Evolutionary conservation across 2,888 invertebrate genomes (phyloP), one percentile per base, ranked within the genome.

Genomic region (Ceraclea dissimilis): DNA sequence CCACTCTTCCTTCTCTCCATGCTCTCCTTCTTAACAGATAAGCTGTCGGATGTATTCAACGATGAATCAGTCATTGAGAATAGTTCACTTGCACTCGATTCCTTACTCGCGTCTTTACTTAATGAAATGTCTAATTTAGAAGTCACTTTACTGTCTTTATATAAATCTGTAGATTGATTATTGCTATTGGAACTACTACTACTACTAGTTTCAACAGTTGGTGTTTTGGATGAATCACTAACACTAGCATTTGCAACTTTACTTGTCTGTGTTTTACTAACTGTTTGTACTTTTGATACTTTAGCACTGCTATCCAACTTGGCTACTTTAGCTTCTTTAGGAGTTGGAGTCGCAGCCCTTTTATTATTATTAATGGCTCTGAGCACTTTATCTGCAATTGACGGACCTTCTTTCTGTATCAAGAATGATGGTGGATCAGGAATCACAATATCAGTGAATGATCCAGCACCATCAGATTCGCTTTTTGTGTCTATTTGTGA

Each of bases 381-480:
- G 1, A 83, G 70, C 2, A 83, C 75, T 65, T 81, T 82, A 63
- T 83, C 83, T 0, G 82, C 82, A 63, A 83, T 83, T 60, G 83
- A 82, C 1, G 80, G 79, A 1, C 76, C 77, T 63, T 77, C 76
- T 2, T 77, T 73, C 61, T 77, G 76, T 11, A 77, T 64, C 1
- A 75, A 67, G 66, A 77, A 77, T 1, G 75, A 74, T 0, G 77
- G 77, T 1, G 77, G 76, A 60, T 77, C 77, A 0, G 77, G 76
- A n/a, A 77, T 61, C 0, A 75, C 50, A 2, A 59, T 75, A 61
- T 77, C 78, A 8, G 75, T 70, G 20, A 60, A 61, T n/a, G 76
- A 66, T 16, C 74, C 73, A 1, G 75, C 75, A 63, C 76, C 76
- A 56, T 78, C 78, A 0, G 76, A 76, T 60, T 78, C 78, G 0